A percentile compares a stretch with the other conserved stretches of the same genome.
These are phyloP conservation scores for Euplexia lucipara DNA, from an alignment of 2,888 invertebrate genomes.

Conservation along the genomic window DNA sequence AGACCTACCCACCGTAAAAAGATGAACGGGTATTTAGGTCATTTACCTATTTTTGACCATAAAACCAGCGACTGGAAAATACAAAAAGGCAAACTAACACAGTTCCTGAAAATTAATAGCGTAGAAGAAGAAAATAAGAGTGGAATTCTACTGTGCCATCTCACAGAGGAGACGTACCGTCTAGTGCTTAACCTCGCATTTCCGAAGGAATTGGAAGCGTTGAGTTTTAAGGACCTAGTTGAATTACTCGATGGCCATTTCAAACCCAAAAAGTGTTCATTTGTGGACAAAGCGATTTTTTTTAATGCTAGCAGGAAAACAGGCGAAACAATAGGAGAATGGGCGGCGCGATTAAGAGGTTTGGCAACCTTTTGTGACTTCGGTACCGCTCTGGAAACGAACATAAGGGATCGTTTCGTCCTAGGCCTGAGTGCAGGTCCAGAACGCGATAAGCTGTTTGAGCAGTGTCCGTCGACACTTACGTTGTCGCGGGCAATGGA, in stretches of 20 bases:
- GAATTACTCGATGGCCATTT: conserved; percentile 4
- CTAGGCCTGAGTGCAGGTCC: conserved; percentile 10
- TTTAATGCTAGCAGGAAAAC: no score
- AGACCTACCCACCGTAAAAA: not conserved
- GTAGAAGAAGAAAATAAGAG: not conserved
- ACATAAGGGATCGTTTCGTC: conserved; percentile 3
- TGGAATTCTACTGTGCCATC: conserved; percentile 3
- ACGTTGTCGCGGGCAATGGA: not conserved
- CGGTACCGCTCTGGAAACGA: conserved; percentile 7
- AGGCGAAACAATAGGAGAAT: conserved; percentile 1
- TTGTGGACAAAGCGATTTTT: conserved; percentile 10
- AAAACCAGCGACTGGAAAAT: conserved; percentile 3
- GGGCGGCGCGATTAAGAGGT: conserved; percentile 9
- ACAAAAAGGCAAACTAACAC: not conserved
- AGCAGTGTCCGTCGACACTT: not conserved
- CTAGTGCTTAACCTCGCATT: conserved; percentile 12
- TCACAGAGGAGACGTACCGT: conserved; percentile 9
- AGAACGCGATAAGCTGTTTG: conserved; percentile 11
- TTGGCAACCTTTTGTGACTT: conserved; percentile 8
- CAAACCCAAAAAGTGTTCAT: conserved; percentile 4
- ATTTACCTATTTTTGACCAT: not conserved
- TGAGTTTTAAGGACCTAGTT: not conserved
- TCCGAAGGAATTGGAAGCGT: conserved; percentile 8
- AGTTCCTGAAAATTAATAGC: not conserved
- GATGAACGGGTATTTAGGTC: not conserved